Evolutionary conservation across 1,140 invertebrate species (phyloP), one percentile per base, ranked within the genome.

Genomic region (Laupala kohalensis): DNA sequence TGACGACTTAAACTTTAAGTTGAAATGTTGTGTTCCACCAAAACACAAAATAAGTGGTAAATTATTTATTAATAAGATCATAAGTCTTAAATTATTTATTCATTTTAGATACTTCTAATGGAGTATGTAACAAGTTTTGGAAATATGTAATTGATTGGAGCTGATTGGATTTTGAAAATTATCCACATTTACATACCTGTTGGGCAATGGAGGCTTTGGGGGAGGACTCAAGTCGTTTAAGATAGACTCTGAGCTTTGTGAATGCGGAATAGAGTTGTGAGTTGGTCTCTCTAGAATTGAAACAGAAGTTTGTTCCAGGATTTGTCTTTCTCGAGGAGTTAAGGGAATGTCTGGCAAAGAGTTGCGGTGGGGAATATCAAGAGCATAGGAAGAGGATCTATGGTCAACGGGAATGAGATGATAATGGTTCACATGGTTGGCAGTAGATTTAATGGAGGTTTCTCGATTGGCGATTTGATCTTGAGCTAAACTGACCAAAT

Each of bases 191-290:
- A 64, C 74, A 78, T 74, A 89, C 89, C 88, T 82, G 75, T 87
- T 86, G 63, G 92, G 91, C 76, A 93, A 82, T 65, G 93, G 93
- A 64, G 94, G 94, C 82, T 96, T 96, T 4, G 93, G 93, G 69
- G 93, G 93, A 70, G 92, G 87, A 80, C 80, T 81, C 77, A 81
- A 82, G 78, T 76, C 80, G 80, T 86, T 80, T 23, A 88, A 80
- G 73, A 88, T 84, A 2, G 88, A 89, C 80, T 92, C 91, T 5
- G 89, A 90, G 76, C 90, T 92, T 76, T 91, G 89, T 66, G 90
- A 91, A 74, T 84, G 85, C 69, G 86, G 82, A 74, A 88, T 85
- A 62, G 84, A 81, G 76, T 79, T 84, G 72, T 29, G 4, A 79
- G 81, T 73, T 80, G 80, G 73, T 81, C 67, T 72, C 77, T 75